Conservation (phyloP, 2,113 vertebrate genomes). For the Tragelaphus scriptus region DNA sequence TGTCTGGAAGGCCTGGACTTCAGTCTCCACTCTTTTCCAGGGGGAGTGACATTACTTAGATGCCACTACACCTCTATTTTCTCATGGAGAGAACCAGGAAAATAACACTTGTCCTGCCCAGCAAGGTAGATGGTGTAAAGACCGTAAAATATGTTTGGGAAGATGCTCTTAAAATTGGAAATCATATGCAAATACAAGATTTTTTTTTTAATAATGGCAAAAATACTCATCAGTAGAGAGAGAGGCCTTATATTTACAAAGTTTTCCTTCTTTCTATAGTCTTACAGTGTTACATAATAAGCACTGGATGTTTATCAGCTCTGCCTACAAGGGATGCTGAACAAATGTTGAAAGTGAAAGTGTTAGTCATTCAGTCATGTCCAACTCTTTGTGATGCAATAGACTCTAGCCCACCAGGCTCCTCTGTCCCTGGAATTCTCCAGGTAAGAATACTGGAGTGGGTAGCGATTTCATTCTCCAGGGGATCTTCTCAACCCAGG, state of each 20-base stretch:
- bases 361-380: neutral
- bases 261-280: neutral
- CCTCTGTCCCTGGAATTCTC: neutral
- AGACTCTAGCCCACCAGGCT: neutral
- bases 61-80: neutral
- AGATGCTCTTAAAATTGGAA: neutral
- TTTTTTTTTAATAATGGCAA: neutral
- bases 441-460: neutral
- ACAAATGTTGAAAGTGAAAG: neutral
- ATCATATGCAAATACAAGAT: neutral
- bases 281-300: neutral
- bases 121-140: neutral
- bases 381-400: neutral
- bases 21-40: neutral
- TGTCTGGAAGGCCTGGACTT: neutral
- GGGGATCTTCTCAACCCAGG: neutral
- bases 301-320: neutral
- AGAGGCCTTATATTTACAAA: neutral
- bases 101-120: neutral
- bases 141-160: neutral
- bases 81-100: neutral
- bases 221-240: neutral
- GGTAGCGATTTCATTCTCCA: neutral
- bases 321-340: neutral
- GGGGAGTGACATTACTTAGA: neutral